These are phyloP conservation scores for Echinops telfairi DNA, from an alignment of 2,113 vertebrate genomes.

Conservation along the genomic window DNA sequence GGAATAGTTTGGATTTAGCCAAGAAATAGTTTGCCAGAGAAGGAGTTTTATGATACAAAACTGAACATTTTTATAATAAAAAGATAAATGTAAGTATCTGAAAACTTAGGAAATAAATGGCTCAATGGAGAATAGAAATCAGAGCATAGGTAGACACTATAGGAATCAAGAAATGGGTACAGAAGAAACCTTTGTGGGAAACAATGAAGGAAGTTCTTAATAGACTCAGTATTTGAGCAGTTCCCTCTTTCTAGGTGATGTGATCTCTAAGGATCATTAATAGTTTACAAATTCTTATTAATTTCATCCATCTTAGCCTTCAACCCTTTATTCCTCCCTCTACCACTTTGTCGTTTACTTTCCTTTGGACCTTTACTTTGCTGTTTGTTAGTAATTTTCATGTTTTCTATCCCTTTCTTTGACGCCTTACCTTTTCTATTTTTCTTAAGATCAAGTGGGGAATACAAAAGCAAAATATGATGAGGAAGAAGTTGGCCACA, in stretches of 20 bases:
- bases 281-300: too few species aligned
- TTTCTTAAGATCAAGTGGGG: not conserved
- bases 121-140: not conserved
- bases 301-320: too few species aligned
- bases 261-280: not conserved
- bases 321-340: too few species aligned
- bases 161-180: not conserved
- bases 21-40: not conserved
- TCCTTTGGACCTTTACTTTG: too few species aligned
- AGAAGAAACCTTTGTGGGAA: not conserved
- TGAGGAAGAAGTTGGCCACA: not conserved
- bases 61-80: not conserved
- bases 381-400: too few species aligned
- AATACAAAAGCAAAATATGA: not conserved
- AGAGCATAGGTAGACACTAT: not conserved
- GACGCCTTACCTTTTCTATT: too few species aligned
- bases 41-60: not conserved
- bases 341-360: too few species aligned
- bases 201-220: not conserved
- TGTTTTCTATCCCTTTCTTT: too few species aligned
- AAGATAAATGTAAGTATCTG: not conserved
- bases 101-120: not conserved
- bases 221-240: not conserved
- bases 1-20: not conserved
- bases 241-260: not conserved